Base-by-base conservation (phyloP, 2,113 vertebrate genomes). In the Larimichthys polyactis region DNA sequence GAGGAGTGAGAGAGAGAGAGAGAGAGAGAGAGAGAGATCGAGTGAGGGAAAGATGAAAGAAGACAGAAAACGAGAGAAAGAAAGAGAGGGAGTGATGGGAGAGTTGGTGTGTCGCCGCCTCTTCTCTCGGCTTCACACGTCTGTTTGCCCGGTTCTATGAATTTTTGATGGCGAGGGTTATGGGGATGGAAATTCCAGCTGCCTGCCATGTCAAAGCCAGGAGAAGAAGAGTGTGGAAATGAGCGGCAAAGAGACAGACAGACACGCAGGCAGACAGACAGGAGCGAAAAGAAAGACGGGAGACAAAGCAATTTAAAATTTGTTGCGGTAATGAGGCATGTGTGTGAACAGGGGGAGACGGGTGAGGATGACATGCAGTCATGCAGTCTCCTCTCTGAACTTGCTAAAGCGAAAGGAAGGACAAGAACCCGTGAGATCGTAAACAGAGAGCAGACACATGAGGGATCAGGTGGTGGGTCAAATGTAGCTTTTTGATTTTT, bases 131-230 rank as follows among this genome's bases (percentile, higher is more conserved):
- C 79, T 83, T 84, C 71, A 57, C 71, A 48, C 27, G 59, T 88
- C 72, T 84, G 62, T 82, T 87, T 83, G 79, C 83, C 88, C 65
- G 79, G 80, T 88, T 91, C 89, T 87, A 92, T 94, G 92, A 92
- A 93, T 93, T 91, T 91, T 92, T 92, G 89, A 94, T 93, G 87
- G 75, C 27, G 64, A 54, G 83, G 87, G 82, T 90, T 91, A 86
- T 20, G 71, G 82, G 85, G 58, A 81, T 91, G 82, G 79, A 87
- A 86, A 86, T 85, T 89, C 87, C 88, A 72, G 86, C 82, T 86
- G 87, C 79, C 90, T 91, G 89, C 76, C 84, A 74, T 78, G 90
- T 92, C 85, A 90, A 89, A 90, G 81, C 73, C 27, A 27, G 65
- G 71, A 77, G 74, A 64, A 17, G 79, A 84, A 17, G 79, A 84